Percentiles rank a stretch among this genome's conserved stretches.
Evolutionary conservation across 2,888 invertebrate genomes (phyloP).

Genomic region (Andrena marginata): DNA sequence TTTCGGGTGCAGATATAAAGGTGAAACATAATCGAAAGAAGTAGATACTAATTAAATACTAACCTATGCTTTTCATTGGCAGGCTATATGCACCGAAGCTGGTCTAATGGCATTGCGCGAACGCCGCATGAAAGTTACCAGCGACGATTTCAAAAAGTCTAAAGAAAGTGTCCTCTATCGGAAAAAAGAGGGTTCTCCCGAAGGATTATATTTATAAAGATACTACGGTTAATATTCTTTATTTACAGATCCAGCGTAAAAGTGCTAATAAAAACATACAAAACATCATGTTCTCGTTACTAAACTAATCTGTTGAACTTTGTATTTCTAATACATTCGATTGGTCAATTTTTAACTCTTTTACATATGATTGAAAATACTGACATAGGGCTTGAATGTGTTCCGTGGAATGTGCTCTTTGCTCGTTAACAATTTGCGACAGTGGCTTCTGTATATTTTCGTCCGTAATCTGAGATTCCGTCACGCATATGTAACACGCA

Average conservation of each 20-base stretch:
- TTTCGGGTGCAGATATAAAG: slow-evolving; percentile 98
- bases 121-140: slow-evolving; percentile 99
- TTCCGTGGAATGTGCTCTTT: slow-evolving; percentile 75
- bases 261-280: slow-evolving; percentile 48
- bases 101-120: slow-evolving; percentile 99
- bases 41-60: neutral
- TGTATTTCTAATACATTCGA: slow-evolving; percentile 18
- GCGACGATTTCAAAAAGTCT: slow-evolving; percentile 99
- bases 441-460: slow-evolving; percentile 60
- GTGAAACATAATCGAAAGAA: slow-evolving; percentile 83
- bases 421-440: slow-evolving; percentile 74
- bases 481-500: slow-evolving; percentile 77
- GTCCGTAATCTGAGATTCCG: slow-evolving; percentile 51
- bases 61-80: slow-evolving; percentile 9
- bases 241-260: slow-evolving; percentile 50
- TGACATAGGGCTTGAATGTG: slow-evolving; percentile 74
- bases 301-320: slow-evolving; percentile 29
- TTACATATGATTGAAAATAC: slow-evolving; percentile 76
- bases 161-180: slow-evolving; percentile 99
- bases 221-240: slow-evolving; percentile 55
- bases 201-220: slow-evolving; percentile 97
- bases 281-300: slow-evolving; percentile 11
- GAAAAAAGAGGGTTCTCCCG: slow-evolving; percentile 99
- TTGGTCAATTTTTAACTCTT: slow-evolving; percentile 45
- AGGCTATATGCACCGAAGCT: slow-evolving; percentile 99